Percentiles rank a stretch among this genome's conserved stretches.
phyloP scores from a whole-genome alignment of 2,888 invertebrate genomes.

The Volucella inanis region DNA sequence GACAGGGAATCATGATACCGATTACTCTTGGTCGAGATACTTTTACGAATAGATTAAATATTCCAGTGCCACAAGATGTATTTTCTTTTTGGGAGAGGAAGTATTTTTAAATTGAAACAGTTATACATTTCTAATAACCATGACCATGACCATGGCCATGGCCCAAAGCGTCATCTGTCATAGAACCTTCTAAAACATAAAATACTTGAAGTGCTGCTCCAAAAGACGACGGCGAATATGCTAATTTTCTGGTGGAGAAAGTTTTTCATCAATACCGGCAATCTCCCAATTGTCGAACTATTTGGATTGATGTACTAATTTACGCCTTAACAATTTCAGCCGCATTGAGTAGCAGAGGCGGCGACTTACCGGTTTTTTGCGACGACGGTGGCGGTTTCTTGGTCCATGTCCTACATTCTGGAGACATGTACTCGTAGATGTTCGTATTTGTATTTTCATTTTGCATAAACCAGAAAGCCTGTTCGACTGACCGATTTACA shows the following conservation, averaged over 20 bases:
- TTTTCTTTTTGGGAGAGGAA: slow-evolving; percentile 18
- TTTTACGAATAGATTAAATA: slow-evolving; percentile 6
- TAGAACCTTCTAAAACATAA: too few species aligned
- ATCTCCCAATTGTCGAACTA: too few species aligned
- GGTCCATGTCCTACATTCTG: slow-evolving; percentile 35
- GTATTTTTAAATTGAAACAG: slow-evolving; percentile 47
- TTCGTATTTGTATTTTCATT: too few species aligned
- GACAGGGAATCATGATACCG: slow-evolving; percentile 53
- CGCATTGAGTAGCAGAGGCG: slow-evolving; percentile 30
- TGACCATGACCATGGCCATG: neutral
- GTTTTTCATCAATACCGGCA: slow-evolving; percentile 9
- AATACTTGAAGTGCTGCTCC: too few species aligned
- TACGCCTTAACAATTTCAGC: slow-evolving; percentile 1
- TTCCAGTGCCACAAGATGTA: neutral
- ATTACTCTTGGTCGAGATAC: slow-evolving; percentile 19
- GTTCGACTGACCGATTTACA: too few species aligned
- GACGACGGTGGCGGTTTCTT: neutral
- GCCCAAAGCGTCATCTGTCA: too few species aligned
- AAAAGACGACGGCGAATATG: neutral
- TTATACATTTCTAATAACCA: slow-evolving; percentile 43
- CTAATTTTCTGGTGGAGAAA: slow-evolving; percentile 53
- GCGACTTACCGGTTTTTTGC: slow-evolving; percentile 25
- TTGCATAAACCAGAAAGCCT: too few species aligned
- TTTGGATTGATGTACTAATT: too few species aligned
- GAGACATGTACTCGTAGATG: too few species aligned